Evolutionary conservation across 2,888 invertebrate genomes (phyloP), one percentile per base, ranked within the genome.

Genomic region (Pherbina coryleti): DNA sequence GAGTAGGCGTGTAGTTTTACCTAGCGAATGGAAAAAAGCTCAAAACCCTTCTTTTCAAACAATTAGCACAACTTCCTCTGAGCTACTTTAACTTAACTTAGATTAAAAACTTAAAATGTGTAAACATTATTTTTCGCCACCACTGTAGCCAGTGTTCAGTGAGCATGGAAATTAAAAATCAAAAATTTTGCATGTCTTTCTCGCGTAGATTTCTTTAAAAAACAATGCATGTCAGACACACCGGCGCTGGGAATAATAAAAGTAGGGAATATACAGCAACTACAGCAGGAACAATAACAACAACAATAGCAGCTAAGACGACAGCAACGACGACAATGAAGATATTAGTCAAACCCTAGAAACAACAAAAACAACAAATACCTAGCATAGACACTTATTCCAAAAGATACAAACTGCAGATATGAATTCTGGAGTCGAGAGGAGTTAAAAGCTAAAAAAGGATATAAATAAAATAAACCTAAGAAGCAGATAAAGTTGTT

Each of bases 141-240:
- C 17, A 44, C 34, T 19, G 67, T 19, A 22, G 8, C 2, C 17
- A 44, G n/a, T 67, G 44, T 7, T 5, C 11, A n/a, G 11, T 1
- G 14, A 44, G 19, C 31, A 66, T 17, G n/a, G 8, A 28, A 25
- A 66, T n/a, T 34, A 31, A 19, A 31, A n/a, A 34, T 17, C 34
- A 66, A 66, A 66, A 28, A 28, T 60, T 28, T 60, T 60, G 14
- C 31, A 31, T 25, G 31, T 34, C 17, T 17, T 34, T 70, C 49
- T 70, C 17, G 31, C 55, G 9, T 71, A n/a, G 28, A 51, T 70
- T 22, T 25, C 51, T 44, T 53, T 3, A 11, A 37, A 57, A 72
- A 72, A 60, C 37, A 66, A 74, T 49, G 64, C 31, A 19, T 66
- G 19, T 64, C 53, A 74, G 74, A 74, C 74, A 74, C 74, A 31